Evolutionary conservation across 2,113 vertebrate species (phyloP), one percentile per base, ranked within the genome.

Genomic region (Pangasianodon hypophthalmus): DNA sequence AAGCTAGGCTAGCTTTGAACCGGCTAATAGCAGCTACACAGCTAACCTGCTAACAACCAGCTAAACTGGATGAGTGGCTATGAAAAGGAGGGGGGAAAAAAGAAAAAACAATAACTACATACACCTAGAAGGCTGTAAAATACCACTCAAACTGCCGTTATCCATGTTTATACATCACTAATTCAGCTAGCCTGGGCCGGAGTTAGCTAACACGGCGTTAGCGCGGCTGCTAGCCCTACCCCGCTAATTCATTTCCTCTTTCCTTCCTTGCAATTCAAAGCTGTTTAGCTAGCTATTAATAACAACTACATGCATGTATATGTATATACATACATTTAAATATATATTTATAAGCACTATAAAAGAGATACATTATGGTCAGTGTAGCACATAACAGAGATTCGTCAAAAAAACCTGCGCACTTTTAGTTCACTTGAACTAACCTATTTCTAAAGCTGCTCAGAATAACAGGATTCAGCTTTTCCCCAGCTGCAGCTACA

Each of bases 171-270:
- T 75, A 46, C 71, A 44, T 3, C 18, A 9, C 16, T 44, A 21
- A 29, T 52, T 18, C 37, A 7, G 19, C 18, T 4, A 58, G 8
- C 54, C 19, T 13, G 54, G 52, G 81, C 19, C 54, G 26, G 32
- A 37, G 81, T 37, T 58, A 58, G 52, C 52, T 54, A 52, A 24
- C 32, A 37, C 80, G 41, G 29, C 19, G 85, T 75, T 73, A 75
- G 67, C 85, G 11, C 85, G 50, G 67, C 16, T 50, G 50, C 62
- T 71, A 71, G 44, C 48, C 4, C 44, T 26, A 41, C 26, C 44
- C 29, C 2, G 85, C 85, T 64, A 73, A 71, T 83, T 83, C 32
- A 82, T 82, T 56, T 82, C 80, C 80, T 37, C 54, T 83, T 83
- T 11, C 73, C 41, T 83, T 11, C 73, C 41, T 77, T 24, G 21